Conservation (phyloP, 2,888 invertebrate genomes). For the Lathronympha strigana region DNA sequence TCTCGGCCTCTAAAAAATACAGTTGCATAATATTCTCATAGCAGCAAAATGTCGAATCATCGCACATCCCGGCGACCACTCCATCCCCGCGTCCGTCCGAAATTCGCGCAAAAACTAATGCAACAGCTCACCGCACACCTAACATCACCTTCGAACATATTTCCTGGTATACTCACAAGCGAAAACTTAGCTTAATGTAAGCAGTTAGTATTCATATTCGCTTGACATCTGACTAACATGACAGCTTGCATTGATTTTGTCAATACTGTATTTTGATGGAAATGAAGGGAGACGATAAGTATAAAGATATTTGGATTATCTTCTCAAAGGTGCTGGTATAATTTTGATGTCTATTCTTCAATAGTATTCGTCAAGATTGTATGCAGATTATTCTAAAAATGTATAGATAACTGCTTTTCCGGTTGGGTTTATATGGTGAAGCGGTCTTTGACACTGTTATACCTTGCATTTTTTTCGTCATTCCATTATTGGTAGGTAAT, state of each 20-base stretch:
- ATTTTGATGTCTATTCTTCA: too few species aligned
- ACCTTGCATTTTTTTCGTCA: too few species aligned
- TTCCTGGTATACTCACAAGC: constrained; percentile 44
- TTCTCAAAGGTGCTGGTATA: background rate
- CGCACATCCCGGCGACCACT: constrained; percentile 33
- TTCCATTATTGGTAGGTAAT: too few species aligned
- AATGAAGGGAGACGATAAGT: background rate
- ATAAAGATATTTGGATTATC: background rate
- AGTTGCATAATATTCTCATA: background rate
- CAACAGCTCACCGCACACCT: constrained; percentile 51
- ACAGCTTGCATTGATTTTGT: constrained; percentile 14
- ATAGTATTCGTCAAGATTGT: too few species aligned
- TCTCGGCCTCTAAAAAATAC: background rate
- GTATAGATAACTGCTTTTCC: too few species aligned
- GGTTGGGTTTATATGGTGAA: too few species aligned
- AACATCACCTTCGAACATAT: constrained; percentile 55
- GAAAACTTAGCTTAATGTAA: constrained; percentile 37
- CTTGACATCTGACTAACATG: background rate
- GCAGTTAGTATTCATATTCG: constrained; percentile 24
- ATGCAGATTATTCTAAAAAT: background rate
- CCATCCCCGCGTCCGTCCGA: constrained; percentile 48
- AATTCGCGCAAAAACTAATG: constrained; percentile 56
- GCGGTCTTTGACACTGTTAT: too few species aligned
- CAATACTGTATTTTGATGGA: constrained; percentile 22
- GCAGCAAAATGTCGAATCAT: background rate